phyloP scores from a whole-genome alignment of 2,797 vertebrate species.

The Danio albolineatus region DNA sequence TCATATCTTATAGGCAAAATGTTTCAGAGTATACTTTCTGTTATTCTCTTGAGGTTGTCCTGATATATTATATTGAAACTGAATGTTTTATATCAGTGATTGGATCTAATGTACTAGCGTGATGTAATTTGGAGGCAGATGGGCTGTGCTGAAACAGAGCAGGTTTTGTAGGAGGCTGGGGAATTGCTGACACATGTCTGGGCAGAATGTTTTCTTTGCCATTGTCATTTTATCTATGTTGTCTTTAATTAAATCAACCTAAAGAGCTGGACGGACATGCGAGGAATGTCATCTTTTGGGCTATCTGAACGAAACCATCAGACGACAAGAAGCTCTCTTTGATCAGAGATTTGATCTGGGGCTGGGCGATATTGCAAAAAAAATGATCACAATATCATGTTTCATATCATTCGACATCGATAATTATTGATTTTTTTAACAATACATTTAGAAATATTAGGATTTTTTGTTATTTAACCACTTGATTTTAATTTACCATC shows the following conservation, averaged over 20 bases:
- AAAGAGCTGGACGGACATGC: slow-evolving; percentile 35
- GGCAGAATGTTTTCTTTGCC: slow-evolving; percentile 58
- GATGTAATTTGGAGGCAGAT: slow-evolving; percentile 39
- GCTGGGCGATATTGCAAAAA: too few relatives aligned
- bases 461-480: too few relatives aligned
- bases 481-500: too few relatives aligned
- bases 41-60: background rate
- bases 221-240: slow-evolving; percentile 54
- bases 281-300: slow-evolving; percentile 10
- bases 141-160: slow-evolving; percentile 65
- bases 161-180: slow-evolving; percentile 55
- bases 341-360: background rate
- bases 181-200: slow-evolving; percentile 75
- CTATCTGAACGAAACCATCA: background rate
- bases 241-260: slow-evolving; percentile 76
- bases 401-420: too few relatives aligned
- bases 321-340: background rate
- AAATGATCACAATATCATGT: too few relatives aligned
- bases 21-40: background rate
- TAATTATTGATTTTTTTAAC: too few relatives aligned
- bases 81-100: background rate
- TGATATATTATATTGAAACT: background rate
- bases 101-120: slow-evolving; percentile 12
- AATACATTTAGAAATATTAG: too few relatives aligned
- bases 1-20: background rate